phyloP scores from a whole-genome alignment of 2,797 vertebrate species.

The Crenuchus spilurus region DNA sequence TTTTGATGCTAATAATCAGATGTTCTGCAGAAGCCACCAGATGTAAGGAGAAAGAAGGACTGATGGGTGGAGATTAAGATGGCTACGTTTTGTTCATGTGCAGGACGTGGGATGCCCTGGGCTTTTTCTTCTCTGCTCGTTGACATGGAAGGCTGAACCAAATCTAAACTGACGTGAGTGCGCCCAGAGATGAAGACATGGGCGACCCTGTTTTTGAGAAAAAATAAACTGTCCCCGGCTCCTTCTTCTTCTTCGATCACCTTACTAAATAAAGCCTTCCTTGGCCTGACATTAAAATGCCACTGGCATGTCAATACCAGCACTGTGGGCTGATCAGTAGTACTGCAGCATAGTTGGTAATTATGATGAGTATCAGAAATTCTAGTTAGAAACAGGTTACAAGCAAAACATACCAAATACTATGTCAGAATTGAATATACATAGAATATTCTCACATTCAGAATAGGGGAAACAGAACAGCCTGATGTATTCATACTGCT shows the following conservation, averaged over 20 bases:
- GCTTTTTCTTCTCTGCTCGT: not conserved
- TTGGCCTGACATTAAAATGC: too few species aligned
- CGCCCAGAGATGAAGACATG: not conserved
- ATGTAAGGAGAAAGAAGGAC: not conserved
- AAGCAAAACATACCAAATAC: too few species aligned
- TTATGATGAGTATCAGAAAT: too few species aligned
- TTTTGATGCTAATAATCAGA: not conserved
- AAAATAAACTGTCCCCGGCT: not conserved
- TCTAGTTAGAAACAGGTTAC: too few species aligned
- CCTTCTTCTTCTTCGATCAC: not conserved
- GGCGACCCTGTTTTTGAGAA: not conserved
- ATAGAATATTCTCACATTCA: not conserved
- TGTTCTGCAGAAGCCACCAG: not conserved
- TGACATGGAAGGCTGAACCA: not conserved
- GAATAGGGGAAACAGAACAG: not conserved
- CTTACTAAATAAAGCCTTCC: not conserved
- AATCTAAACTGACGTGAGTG: conserved; percentile 15
- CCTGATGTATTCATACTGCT: not conserved
- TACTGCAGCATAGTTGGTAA: too few species aligned
- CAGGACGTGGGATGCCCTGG: not conserved
- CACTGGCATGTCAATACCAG: too few species aligned
- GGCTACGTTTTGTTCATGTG: not conserved
- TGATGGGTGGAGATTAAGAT: not conserved
- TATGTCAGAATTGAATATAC: too few species aligned
- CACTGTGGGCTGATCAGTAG: too few species aligned